Evolutionary conservation across 2,797 vertebrate species (phyloP).

Genomic region (Pogoniulus pusillus): DNA sequence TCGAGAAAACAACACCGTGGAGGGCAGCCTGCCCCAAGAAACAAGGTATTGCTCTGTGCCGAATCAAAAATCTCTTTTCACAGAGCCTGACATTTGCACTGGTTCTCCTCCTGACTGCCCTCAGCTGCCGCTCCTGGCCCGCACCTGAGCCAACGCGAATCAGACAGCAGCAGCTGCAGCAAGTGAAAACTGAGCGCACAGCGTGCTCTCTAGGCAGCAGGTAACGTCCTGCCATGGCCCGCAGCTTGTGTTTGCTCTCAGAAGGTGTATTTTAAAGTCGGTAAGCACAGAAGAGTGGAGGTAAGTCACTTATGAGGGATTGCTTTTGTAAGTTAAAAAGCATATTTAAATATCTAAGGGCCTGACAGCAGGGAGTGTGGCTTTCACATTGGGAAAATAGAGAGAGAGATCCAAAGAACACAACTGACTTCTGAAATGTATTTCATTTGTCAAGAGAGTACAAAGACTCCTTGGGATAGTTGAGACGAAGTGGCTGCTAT

Average conservation of each 20-base stretch:
- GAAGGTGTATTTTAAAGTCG: not conserved
- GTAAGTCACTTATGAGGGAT: not conserved
- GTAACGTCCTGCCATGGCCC: not conserved
- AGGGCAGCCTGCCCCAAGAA: not conserved
- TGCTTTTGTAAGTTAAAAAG: not conserved
- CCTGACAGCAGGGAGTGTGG: not conserved
- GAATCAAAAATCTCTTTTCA: not conserved
- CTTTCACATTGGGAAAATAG: not conserved
- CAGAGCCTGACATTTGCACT: not conserved
- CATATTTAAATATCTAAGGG: not conserved
- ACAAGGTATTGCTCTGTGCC: not conserved
- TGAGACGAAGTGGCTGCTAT: not conserved
- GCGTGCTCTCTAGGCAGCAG: not conserved
- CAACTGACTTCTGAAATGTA: not conserved
- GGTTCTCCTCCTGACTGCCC: not conserved
- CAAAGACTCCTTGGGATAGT: not conserved
- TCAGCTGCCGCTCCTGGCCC: not conserved
- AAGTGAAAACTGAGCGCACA: not conserved
- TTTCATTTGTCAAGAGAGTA: not conserved
- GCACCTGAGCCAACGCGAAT: accelerated
- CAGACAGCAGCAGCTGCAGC: not conserved
- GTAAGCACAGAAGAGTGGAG: not conserved
- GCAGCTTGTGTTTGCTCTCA: not conserved
- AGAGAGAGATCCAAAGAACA: not conserved
- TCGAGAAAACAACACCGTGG: not conserved